Evolutionary conservation across 1,140 invertebrate genomes (phyloP).

Genomic region (Megathymus violae): DNA sequence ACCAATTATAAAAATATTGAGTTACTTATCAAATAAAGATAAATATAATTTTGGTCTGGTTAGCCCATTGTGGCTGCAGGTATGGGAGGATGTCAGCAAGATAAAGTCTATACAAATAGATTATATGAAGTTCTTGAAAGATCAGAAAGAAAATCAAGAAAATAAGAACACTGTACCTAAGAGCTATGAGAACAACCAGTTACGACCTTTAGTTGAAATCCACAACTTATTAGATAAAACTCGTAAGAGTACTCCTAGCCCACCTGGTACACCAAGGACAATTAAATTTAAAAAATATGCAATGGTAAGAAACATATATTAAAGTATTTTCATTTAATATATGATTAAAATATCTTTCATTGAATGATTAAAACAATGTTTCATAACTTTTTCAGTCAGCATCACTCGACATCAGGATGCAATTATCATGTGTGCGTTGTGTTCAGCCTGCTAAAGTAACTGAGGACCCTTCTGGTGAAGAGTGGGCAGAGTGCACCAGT

Average conservation of each 20-base stretch:
- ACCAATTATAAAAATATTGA: conserved; percentile 67
- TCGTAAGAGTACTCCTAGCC: conserved; percentile 55
- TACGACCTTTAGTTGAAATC: conserved; percentile 64
- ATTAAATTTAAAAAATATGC: conserved; percentile 76
- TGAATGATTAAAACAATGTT: conserved; percentile 22
- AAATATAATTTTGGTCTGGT: conserved; percentile 71
- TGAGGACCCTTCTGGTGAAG: conserved; percentile 64
- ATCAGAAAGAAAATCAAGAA: conserved; percentile 67
- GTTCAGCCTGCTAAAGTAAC: conserved; percentile 71
- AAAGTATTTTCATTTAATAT: too few relatives aligned
- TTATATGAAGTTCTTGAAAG: conserved; percentile 52
- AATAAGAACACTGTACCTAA: conserved; percentile 53
- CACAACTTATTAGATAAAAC: conserved; percentile 59
- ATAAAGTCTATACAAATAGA: conserved; percentile 52
- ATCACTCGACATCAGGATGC: conserved; percentile 60
- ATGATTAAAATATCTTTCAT: conserved; percentile 21
- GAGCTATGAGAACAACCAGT: conserved; percentile 35
- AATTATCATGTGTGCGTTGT: conserved; percentile 72
- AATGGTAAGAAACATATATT: conserved; percentile 62
- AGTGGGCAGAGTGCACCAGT: conserved; percentile 73
- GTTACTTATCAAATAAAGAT: conserved; percentile 70
- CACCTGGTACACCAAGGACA: conserved; percentile 78
- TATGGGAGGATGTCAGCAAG: conserved; percentile 59
- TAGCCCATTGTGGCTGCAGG: conserved; percentile 62
- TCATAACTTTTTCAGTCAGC: conserved; percentile 63